phyloP scores from a whole-genome alignment of 1,140 invertebrate species.

The Pachypsylla venusta region DNA sequence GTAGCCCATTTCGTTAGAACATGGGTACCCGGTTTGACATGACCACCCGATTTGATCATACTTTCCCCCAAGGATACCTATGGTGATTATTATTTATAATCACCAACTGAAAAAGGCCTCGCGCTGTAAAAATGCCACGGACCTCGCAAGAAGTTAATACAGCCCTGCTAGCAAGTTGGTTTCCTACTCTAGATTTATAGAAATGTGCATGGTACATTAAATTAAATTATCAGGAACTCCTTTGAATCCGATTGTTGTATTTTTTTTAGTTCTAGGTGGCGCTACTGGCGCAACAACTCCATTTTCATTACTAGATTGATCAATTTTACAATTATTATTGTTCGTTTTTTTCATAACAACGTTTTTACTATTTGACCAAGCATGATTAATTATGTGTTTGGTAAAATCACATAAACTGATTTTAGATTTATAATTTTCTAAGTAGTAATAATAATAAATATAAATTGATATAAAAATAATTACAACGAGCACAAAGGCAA shows the following conservation, averaged over 20 bases:
- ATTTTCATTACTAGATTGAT: background rate
- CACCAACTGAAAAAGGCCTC: too few species aligned
- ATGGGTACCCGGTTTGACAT: too few species aligned
- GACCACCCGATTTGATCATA: too few species aligned
- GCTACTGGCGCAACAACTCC: conserved; percentile 11
- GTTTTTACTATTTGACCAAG: background rate
- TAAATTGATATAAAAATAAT: background rate
- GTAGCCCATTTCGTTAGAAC: too few species aligned
- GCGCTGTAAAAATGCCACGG: too few species aligned
- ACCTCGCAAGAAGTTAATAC: too few species aligned
- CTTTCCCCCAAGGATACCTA: too few species aligned
- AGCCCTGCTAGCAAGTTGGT: too few species aligned
- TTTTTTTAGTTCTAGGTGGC: conserved; percentile 15
- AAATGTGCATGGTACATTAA: conserved; percentile 4
- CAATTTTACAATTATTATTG: background rate
- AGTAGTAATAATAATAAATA: conserved; percentile 2
- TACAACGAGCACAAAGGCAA: background rate
- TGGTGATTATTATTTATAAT: too few species aligned
- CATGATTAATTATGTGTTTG: background rate
- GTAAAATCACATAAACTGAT: background rate
- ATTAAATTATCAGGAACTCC: conserved; percentile 19
- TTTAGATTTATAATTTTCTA: background rate
- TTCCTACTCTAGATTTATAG: too few species aligned
- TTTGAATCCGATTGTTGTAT: conserved; percentile 14
- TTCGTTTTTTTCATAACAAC: background rate